A percentile compares a stretch with the other conserved stretches of the same genome.
Evolutionary conservation across 2,888 invertebrate species (phyloP).

Genomic region (Uropetala carovei): DNA sequence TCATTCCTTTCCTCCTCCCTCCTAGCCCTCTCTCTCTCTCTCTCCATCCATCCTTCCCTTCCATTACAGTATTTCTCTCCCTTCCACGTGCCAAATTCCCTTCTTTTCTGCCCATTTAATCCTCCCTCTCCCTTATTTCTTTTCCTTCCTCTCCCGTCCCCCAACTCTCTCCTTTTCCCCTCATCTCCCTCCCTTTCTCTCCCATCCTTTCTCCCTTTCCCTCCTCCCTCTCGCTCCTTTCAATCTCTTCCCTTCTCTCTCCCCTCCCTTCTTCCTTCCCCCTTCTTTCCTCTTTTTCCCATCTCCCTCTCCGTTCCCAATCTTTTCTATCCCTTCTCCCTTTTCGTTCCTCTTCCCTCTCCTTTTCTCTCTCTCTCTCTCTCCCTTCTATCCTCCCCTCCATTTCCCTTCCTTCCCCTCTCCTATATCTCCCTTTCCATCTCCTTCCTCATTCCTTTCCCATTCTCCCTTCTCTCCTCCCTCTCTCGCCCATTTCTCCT

Average conservation of each 20-base stretch:
- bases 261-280: not conserved
- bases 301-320: not conserved
- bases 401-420: not conserved
- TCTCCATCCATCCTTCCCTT: too few species aligned
- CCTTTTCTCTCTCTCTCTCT: not conserved
- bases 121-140: not conserved
- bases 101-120: too few species aligned
- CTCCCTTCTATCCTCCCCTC: not conserved
- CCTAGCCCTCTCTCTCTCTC: too few species aligned
- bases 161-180: not conserved
- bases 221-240: not conserved
- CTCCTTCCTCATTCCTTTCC: not conserved
- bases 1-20: not conserved
- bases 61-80: too few species aligned
- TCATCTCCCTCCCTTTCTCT: not conserved
- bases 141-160: not conserved
- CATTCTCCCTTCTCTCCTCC: not conserved
- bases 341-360: not conserved
- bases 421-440: too few species aligned
- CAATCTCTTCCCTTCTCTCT: not conserved
- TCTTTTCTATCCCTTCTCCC: not conserved
- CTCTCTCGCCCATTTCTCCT: not conserved
- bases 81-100: too few species aligned
- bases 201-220: not conserved
- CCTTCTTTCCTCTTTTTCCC: not conserved